Conservation (phyloP, 1,140 invertebrate genomes). For the Penaeus japonicus region DNA sequence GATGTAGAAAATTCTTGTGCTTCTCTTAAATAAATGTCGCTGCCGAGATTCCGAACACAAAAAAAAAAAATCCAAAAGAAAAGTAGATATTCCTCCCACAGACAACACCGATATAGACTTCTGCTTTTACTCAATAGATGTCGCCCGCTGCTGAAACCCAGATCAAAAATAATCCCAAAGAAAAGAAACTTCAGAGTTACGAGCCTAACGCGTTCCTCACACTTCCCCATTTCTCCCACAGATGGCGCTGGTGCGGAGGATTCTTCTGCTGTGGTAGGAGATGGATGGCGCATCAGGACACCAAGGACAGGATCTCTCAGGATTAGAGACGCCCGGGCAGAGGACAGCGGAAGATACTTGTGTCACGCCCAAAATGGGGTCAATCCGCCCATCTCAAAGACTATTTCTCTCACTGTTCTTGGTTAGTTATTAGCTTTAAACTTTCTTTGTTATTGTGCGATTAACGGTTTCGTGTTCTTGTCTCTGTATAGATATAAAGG, state of each 20-base stretch:
- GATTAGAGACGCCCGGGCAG: conserved; percentile 43
- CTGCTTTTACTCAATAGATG: no score
- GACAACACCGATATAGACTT: no score
- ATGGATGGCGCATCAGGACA: conserved; percentile 38
- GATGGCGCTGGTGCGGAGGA: conserved; percentile 42
- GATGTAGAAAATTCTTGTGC: no score
- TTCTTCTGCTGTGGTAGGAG: conserved; percentile 27
- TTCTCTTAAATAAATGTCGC: no score
- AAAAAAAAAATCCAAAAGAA: no score
- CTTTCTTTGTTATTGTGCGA: background rate
- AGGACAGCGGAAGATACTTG: conserved; percentile 67
- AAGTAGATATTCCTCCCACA: no score
- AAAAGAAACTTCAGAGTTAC: no score
- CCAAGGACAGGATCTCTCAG: conserved; percentile 44
- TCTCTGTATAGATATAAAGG: no score
- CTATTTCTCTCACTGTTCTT: conserved; percentile 66
- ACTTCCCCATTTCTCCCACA: background rate
- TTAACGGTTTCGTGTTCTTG: background rate
- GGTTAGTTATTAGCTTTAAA: conserved; percentile 60
- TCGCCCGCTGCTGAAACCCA: no score
- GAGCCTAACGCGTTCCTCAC: background rate
- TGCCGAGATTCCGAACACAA: no score
- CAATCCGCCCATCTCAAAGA: conserved; percentile 66
- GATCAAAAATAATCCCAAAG: no score
- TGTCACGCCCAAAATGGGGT: conserved; percentile 68